Evolutionary conservation across 2,888 invertebrate genomes (phyloP).

Genomic region (Formica aserva): DNA sequence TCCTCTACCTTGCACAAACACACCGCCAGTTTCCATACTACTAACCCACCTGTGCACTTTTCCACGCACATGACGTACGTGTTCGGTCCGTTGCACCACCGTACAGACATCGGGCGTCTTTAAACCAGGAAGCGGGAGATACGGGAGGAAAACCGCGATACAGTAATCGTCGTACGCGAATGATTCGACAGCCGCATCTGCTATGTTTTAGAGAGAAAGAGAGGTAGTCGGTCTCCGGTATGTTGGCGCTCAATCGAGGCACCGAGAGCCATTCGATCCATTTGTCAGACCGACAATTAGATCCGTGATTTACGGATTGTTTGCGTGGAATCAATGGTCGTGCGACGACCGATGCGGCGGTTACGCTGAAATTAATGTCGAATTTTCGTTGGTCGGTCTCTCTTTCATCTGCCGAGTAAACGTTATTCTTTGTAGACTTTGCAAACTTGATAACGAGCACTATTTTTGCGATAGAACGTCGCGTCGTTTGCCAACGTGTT

Average conservation of each 20-base stretch:
- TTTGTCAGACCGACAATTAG: constrained; percentile 45
- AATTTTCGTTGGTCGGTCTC: constrained; percentile 38
- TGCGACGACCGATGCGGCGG: background rate
- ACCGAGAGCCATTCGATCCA: constrained; percentile 38
- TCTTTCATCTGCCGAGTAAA: constrained; percentile 26
- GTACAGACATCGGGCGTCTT: constrained; percentile 54
- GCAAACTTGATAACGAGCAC: constrained; percentile 41
- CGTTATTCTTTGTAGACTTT: constrained; percentile 38
- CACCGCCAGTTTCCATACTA: constrained; percentile 36
- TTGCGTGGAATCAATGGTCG: constrained; percentile 43
- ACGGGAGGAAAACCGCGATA: background rate
- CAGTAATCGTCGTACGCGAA: background rate
- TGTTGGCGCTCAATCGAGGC: constrained; percentile 60
- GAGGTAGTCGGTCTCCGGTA: constrained; percentile 33
- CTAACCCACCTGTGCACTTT: constrained; percentile 52
- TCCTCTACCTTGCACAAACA: constrained; percentile 29
- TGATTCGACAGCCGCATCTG: background rate
- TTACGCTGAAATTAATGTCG: constrained; percentile 35
- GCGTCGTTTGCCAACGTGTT: constrained; percentile 21
- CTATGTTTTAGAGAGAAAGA: background rate
- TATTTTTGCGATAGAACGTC: constrained; percentile 20
- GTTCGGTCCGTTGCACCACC: background rate
- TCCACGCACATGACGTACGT: background rate
- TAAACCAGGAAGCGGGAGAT: constrained; percentile 31
- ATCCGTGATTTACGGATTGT: constrained; percentile 56